A percentile compares a stretch with the other conserved stretches of the same genome.
Conservation (phyloP, 2,113 vertebrate genomes). For the Pristiophorus japonicus region DNA sequence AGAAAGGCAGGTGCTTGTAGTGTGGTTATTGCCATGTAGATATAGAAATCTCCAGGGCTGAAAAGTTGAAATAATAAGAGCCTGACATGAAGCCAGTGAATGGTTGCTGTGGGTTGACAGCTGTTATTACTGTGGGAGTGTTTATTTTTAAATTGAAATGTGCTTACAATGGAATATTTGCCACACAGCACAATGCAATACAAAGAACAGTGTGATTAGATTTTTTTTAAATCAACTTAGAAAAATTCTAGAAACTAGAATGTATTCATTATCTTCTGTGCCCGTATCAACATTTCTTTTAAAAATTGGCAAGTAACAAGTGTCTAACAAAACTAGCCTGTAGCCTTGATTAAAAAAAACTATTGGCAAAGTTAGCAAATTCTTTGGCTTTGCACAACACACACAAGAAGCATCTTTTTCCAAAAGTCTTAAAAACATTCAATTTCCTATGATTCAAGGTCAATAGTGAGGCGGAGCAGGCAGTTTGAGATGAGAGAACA, state of each 20-base stretch:
- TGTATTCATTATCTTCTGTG: neutral
- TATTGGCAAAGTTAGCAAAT: neutral
- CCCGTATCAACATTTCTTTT: neutral
- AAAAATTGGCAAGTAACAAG: neutral
- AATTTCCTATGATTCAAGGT: neutral
- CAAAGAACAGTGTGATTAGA: neutral
- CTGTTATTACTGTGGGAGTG: slow-evolving; percentile 7
- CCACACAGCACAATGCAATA: neutral
- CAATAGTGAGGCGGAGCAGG: neutral
- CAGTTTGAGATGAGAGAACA: neutral
- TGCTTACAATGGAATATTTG: slow-evolving; percentile 21
- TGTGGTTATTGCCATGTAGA: neutral
- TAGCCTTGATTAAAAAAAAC: neutral
- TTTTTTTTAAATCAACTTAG: neutral
- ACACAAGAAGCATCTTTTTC: neutral
- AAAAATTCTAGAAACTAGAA: neutral
- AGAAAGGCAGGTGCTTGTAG: neutral
- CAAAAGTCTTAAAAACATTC: neutral
- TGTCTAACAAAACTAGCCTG: neutral
- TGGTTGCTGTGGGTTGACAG: neutral
- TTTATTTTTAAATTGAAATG: slow-evolving; percentile 25
- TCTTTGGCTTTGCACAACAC: neutral
- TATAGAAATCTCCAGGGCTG: neutral
- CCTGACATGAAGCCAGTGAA: neutral
- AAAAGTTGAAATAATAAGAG: slow-evolving; percentile 22